Evolutionary conservation across 2,888 invertebrate genomes (phyloP).

Genomic region (Aphidoletes aphidimyza): DNA sequence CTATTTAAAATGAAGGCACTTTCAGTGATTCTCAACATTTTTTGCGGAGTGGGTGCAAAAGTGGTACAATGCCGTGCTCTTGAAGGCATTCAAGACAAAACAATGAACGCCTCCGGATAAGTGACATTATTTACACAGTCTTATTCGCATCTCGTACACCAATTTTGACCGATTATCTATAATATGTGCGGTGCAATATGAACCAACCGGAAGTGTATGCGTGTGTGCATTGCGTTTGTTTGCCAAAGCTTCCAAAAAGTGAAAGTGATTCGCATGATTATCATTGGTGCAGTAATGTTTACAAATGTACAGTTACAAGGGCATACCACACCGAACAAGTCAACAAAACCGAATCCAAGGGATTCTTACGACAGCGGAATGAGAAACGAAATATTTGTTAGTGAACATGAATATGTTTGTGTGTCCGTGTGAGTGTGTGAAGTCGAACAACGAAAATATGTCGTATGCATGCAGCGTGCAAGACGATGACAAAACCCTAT

Average conservation of each 20-base stretch:
- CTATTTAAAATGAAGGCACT: too few relatives aligned
- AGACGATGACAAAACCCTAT: slow-evolving; percentile 35
- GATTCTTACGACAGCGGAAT: neutral
- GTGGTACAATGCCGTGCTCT: too few relatives aligned
- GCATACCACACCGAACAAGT: slow-evolving; percentile 25
- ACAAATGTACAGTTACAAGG: neutral
- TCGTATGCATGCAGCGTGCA: neutral
- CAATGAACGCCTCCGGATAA: neutral
- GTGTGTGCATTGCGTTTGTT: neutral
- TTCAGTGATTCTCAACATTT: too few relatives aligned
- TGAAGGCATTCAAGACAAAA: neutral
- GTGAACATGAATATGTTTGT: neutral
- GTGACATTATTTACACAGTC: neutral
- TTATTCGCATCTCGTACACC: too few relatives aligned
- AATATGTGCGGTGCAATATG: too few relatives aligned
- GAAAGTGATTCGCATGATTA: slow-evolving; percentile 31
- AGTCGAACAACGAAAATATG: neutral
- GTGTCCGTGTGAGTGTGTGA: neutral
- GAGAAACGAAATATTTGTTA: neutral
- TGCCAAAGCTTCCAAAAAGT: neutral
- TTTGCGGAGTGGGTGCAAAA: too few relatives aligned
- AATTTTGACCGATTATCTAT: too few relatives aligned
- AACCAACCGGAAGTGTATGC: too few relatives aligned
- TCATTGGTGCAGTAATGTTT: neutral
- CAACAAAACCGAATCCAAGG: slow-evolving; percentile 13